Percentiles rank a stretch among this genome's conserved stretches.
phyloP scores from a whole-genome alignment of 2,888 invertebrate species.

The Troides oblongomaculatus region DNA sequence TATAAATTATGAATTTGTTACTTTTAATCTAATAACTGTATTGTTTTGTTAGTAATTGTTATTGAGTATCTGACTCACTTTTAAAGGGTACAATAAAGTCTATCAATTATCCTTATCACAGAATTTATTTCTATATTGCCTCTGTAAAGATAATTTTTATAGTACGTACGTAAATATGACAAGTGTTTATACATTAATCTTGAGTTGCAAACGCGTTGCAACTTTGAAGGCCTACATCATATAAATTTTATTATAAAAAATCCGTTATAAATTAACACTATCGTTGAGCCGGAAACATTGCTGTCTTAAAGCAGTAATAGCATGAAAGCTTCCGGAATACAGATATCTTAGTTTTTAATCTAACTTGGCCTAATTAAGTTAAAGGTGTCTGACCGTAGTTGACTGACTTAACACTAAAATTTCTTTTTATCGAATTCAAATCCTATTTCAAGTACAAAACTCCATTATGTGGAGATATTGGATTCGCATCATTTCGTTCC shows the following conservation, averaged over 20 bases:
- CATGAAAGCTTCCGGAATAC: background rate
- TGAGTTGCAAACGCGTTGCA: background rate
- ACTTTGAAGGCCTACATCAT: background rate
- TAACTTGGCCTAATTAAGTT: background rate
- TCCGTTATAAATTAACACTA: no score
- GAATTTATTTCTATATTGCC: constrained; percentile 2
- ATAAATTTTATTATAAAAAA: no score
- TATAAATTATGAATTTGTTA: background rate
- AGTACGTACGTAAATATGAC: background rate
- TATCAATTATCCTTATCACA: background rate
- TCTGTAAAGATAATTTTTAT: background rate
- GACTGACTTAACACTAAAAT: background rate
- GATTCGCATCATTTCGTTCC: constrained; percentile 30
- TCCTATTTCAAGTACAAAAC: background rate
- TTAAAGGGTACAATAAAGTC: background rate
- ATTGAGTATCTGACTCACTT: background rate
- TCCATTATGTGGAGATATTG: constrained; percentile 16
- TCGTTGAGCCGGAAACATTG: background rate
- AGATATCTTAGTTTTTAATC: background rate
- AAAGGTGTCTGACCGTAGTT: background rate
- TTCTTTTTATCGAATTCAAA: background rate
- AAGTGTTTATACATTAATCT: background rate
- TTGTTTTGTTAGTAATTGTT: background rate
- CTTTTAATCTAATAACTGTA: background rate
- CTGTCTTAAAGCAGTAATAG: background rate